Base-by-base conservation (phyloP, 2,797 vertebrate genomes). In the Urosaurus nigricauda region DNA sequence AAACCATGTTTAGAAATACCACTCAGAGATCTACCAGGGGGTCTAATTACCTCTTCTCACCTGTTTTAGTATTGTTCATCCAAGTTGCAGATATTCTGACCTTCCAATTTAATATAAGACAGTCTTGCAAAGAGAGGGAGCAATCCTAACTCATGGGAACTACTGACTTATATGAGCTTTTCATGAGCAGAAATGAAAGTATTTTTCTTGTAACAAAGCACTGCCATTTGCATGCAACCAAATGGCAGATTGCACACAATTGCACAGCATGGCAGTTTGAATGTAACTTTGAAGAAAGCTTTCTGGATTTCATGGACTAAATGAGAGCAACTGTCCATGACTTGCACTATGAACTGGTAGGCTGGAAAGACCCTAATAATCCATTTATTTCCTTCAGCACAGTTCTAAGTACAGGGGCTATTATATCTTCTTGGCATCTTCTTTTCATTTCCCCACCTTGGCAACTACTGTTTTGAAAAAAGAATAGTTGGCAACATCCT, bases 351-450 rank as follows among this genome's bases (percentile, higher is more conserved):
- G 79, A 89, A 86, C 35, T 92, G 65, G 73, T 93, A 84, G 94
- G 93, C 94, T 97, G 96, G 95, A 94, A 86, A 97, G 97, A 96
- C 86, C 87, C 84, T 90, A 92, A 90, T 94, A 96, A 95, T 91
- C 13, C 47, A 12, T 87, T 91, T 93, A 95, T 93, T 95, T 93
- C 94, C 94, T 93, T 93, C 88, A 94, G 82, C 89, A 91, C 91
- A 94, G 86, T 96, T 95, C 95, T 95, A 94, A 75, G 89, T 94
- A 89, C 90, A 96, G 90, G 93, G 93, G 92, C 95, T 96, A 90
- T 89, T 94, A 88, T 94, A 96, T 96, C 91, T 94, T 95, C 86
- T 94, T 96, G 97, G 95, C 95, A 93, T 96, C 93, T 87, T 95
- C 94, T 91, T 95, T 92, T 91, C 93, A 90, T 95, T 97, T 96